phyloP scores from a whole-genome alignment of 2,113 vertebrate species.

The Pelecanoides urinatrix region DNA sequence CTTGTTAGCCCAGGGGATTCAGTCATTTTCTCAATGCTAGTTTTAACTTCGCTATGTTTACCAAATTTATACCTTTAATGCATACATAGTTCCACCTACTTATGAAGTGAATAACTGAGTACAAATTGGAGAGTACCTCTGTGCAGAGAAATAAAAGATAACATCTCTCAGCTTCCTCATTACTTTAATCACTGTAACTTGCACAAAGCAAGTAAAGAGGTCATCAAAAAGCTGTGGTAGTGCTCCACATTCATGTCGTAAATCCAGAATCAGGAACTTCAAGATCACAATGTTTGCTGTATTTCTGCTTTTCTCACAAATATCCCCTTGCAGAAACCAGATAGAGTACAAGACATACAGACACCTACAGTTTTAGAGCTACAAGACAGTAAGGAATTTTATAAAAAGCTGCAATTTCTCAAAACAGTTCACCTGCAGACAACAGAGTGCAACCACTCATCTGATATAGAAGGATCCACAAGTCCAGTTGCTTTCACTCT shows the following conservation, averaged over 20 bases:
- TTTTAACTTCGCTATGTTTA: background rate
- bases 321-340: background rate
- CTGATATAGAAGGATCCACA: background rate
- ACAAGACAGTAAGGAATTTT: background rate
- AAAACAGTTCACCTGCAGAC: background rate
- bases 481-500: background rate
- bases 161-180: background rate
- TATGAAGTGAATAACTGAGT: background rate
- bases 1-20: slow-evolving; percentile 23
- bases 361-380: background rate
- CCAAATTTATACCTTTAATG: background rate
- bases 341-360: background rate
- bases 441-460: background rate
- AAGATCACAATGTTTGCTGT: background rate
- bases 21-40: slow-evolving; percentile 20
- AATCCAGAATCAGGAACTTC: background rate
- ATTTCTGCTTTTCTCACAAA: background rate
- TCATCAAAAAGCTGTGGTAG: background rate
- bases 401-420: background rate
- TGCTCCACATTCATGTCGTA: background rate
- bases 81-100: background rate
- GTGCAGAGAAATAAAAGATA: background rate
- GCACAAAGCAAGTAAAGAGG: background rate
- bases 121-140: background rate
- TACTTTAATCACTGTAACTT: background rate